Evolutionary conservation across 2,888 invertebrate species (phyloP).

Genomic region (Rotaria magnacalcarata): DNA sequence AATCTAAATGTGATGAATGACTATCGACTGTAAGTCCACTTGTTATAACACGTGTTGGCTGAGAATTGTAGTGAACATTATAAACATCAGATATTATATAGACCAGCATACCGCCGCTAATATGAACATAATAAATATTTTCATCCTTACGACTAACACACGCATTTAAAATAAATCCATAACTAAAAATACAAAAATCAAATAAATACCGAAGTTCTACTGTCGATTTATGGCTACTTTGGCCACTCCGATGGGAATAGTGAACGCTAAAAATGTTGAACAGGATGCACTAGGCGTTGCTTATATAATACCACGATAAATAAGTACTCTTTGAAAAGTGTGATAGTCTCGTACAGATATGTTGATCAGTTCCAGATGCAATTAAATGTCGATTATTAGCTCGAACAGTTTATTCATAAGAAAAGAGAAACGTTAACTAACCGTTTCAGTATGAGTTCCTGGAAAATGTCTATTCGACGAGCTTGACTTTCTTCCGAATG

Average conservation of each 20-base stretch:
- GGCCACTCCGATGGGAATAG: too few species aligned
- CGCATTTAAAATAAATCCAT: slow-evolving; percentile 45
- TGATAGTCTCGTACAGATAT: too few species aligned
- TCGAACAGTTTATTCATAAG: too few species aligned
- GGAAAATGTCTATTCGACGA: slow-evolving; percentile 68
- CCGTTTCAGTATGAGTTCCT: slow-evolving; percentile 78
- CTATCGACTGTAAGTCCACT: background rate
- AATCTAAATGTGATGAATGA: background rate
- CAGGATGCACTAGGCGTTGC: too few species aligned
- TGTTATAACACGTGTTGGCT: background rate
- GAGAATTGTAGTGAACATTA: background rate
- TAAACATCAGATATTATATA: slow-evolving; percentile 36
- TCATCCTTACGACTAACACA: slow-evolving; percentile 42
- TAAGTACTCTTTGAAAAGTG: too few species aligned
- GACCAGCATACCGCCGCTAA: slow-evolving; percentile 89
- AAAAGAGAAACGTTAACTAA: slow-evolving; percentile 61
- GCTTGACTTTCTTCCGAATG: background rate
- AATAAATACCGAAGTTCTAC: too few species aligned
- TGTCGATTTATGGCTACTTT: too few species aligned
- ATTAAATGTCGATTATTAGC: too few species aligned
- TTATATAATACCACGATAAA: too few species aligned
- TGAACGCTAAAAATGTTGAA: too few species aligned
- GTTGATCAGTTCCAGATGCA: too few species aligned
- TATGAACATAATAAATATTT: slow-evolving; percentile 63
- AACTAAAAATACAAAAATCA: background rate